Conservation (phyloP, 2,113 vertebrate genomes). For the Marcusenius ussheri region DNA sequence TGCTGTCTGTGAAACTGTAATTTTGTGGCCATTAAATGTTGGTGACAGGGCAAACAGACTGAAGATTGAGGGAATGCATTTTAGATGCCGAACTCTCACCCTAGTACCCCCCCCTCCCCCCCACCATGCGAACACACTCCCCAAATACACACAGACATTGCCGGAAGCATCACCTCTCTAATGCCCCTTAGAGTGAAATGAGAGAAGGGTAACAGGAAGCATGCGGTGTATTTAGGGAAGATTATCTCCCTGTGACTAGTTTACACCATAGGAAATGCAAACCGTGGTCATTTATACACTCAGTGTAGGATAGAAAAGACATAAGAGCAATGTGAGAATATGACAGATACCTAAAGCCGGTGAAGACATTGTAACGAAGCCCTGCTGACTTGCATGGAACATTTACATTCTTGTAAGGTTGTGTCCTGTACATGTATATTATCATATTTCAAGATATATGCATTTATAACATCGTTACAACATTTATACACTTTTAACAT, state of each 20-base stretch:
- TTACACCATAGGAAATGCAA: constrained; percentile 29
- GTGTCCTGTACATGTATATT: neutral
- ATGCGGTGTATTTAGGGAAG: constrained; percentile 51
- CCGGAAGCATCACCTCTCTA: constrained; percentile 40
- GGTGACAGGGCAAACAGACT: neutral
- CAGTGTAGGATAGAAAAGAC: neutral
- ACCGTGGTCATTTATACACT: constrained; percentile 19
- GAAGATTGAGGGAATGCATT: constrained; percentile 10
- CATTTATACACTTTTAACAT: neutral
- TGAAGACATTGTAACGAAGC: neutral
- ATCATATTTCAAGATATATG: neutral
- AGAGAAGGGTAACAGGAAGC: constrained; percentile 52
- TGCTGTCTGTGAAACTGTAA: neutral
- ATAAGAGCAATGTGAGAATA: neutral
- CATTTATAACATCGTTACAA: neutral
- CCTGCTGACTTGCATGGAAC: neutral
- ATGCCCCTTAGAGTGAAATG: constrained; percentile 46
- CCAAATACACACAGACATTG: constrained; percentile 23
- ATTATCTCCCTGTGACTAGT: constrained; percentile 44
- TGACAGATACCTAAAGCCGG: neutral
- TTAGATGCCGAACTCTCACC: constrained; percentile 30
- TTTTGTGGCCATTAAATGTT: neutral
- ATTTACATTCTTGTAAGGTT: neutral
- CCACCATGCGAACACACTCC: constrained; percentile 8
- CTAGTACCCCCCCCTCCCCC: neutral